A percentile compares a stretch with the other conserved stretches of the same genome.
These are phyloP conservation scores for Myotis vivesi DNA, from an alignment of 2,797 vertebrate species.

Conservation along the genomic window DNA sequence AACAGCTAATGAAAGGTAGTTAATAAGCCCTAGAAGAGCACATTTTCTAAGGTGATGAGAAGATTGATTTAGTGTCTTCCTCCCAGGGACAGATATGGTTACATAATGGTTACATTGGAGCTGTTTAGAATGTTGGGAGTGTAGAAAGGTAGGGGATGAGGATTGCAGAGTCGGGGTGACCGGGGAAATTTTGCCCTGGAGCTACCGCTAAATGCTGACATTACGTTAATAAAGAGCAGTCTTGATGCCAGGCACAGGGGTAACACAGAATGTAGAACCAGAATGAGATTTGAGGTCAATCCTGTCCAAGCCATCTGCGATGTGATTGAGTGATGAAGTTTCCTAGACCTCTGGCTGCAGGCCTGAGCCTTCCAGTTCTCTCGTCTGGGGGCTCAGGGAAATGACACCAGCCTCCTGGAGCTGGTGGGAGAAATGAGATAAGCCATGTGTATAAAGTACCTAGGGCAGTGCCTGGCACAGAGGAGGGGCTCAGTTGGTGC, in stretches of 20 bases:
- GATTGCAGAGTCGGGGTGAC: neutral
- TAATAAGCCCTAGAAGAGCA: neutral
- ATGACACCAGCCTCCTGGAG: neutral
- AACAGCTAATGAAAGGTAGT: neutral
- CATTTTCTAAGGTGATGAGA: neutral
- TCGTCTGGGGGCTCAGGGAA: neutral
- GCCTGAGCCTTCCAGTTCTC: neutral
- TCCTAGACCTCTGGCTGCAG: neutral
- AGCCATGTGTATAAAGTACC: neutral
- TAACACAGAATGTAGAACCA: neutral
- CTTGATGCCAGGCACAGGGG: neutral
- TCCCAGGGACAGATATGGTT: neutral
- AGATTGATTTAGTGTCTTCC: neutral
- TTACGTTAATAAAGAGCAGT: neutral
- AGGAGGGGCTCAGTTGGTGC: neutral
- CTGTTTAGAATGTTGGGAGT: neutral
- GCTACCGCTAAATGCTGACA: neutral
- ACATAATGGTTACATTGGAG: neutral
- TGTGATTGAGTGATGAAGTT: neutral
- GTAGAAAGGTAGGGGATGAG: neutral
- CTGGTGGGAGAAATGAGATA: neutral
- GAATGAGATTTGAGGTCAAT: neutral
- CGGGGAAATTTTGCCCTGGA: neutral
- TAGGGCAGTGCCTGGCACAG: rapidly evolving
- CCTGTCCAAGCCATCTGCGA: neutral